Evolutionary conservation across 2,888 invertebrate species (phyloP).

Genomic region (Ichneumoninae sp.): DNA sequence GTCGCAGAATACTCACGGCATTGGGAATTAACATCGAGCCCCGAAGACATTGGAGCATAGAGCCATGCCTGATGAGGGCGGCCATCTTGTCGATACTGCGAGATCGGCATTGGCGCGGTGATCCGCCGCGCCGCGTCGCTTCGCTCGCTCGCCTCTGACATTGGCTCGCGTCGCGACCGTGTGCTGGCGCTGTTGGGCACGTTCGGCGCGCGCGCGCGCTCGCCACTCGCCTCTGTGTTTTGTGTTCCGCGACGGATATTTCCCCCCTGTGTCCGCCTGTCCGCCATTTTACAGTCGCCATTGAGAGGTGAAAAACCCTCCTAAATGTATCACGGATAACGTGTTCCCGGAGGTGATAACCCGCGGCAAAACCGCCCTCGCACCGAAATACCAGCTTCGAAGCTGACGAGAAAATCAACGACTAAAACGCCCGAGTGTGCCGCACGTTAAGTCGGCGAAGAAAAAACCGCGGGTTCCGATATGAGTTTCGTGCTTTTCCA

Average conservation of each 20-base stretch:
- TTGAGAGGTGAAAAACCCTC: conserved; percentile 94
- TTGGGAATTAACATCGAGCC: conserved; percentile 27
- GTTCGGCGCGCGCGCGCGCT: conserved; percentile 35
- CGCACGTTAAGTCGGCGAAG: neutral
- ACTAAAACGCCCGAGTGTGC: no score
- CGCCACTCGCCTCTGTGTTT: conserved; percentile 39
- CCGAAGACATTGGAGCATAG: conserved; percentile 69
- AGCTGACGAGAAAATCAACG: no score
- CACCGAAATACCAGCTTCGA: no score
- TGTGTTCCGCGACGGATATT: conserved; percentile 30
- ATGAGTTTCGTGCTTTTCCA: conserved; percentile 5
- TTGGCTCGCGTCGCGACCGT: conserved; percentile 13
- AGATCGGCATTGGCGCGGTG: conserved; percentile 20
- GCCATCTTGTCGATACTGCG: conserved; percentile 86
- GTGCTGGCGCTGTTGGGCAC: conserved; percentile 15
- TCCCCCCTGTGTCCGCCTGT: conserved; percentile 77
- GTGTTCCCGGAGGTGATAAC: conserved; percentile 36
- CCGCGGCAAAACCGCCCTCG: conserved; percentile 39
- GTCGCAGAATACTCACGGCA: conserved; percentile 40
- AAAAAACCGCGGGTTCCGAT: neutral
- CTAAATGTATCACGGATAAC: conserved; percentile 84
- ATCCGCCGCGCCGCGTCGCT: conserved; percentile 55
- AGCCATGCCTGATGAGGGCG: conserved; percentile 87
- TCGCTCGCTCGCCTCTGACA: conserved; percentile 5
- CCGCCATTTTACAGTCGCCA: conserved; percentile 97